These are phyloP conservation scores for Atrina japonica DNA, from an alignment of 2,888 invertebrate genomes.

Conservation along the genomic window DNA sequence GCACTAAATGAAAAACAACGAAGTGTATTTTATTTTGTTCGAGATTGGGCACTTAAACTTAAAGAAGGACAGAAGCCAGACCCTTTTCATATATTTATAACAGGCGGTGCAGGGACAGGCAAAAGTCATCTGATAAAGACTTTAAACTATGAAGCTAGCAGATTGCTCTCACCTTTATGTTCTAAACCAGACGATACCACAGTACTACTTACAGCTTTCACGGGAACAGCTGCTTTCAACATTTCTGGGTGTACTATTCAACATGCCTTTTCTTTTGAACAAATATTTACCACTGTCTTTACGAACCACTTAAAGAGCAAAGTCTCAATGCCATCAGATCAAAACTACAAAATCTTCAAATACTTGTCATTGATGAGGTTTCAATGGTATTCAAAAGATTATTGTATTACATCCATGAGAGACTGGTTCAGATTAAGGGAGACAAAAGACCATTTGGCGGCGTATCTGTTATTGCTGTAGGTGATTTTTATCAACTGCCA, in stretches of 20 bases:
- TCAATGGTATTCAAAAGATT: too few species aligned
- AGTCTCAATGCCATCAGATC: constrained; percentile 35
- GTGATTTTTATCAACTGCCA: too few species aligned
- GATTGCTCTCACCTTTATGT: not conserved
- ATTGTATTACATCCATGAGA: too few species aligned
- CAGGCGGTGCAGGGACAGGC: too few species aligned
- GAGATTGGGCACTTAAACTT: too few species aligned
- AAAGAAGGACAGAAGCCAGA: too few species aligned
- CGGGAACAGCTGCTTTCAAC: constrained; percentile 37
- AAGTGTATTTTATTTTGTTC: too few species aligned
- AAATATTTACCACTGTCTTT: constrained; percentile 17
- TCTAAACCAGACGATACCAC: constrained; percentile 32
- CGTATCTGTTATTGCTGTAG: constrained; percentile 74
- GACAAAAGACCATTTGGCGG: too few species aligned
- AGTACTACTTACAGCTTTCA: constrained; percentile 53
- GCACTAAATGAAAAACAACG: too few species aligned
- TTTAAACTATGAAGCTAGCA: constrained; percentile 11
- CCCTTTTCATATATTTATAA: not conserved
- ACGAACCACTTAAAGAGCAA: constrained; percentile 37
- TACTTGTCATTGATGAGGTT: too few species aligned
- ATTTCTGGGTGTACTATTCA: constrained; percentile 68
- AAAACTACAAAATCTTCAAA: constrained; percentile 33
- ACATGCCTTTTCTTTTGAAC: constrained; percentile 50
- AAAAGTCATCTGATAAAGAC: too few species aligned
- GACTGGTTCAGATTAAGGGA: too few species aligned